A percentile compares a stretch with the other conserved stretches of the same genome.
Conservation (phyloP, 2,888 invertebrate species). For the Leucoma salicis region DNA sequence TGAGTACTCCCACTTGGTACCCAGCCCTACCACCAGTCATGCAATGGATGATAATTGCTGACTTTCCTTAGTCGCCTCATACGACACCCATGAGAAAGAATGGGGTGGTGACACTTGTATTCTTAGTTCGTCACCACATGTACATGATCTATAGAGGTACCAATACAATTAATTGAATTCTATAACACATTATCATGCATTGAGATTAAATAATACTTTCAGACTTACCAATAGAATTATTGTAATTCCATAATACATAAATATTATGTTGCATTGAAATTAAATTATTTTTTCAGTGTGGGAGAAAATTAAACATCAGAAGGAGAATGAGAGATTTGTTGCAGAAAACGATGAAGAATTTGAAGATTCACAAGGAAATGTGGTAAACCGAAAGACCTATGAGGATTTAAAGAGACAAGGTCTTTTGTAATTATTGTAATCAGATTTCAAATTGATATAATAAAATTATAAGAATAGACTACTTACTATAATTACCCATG, state of each 20-base stretch:
- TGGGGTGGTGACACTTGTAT: no score
- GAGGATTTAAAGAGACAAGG: conserved; percentile 99
- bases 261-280: background rate
- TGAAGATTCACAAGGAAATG: conserved; percentile 99
- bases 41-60: no score
- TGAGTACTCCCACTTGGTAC: no score
- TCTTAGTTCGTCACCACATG: no score
- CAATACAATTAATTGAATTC: no score
- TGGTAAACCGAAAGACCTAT: conserved; percentile 98
- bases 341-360: conserved; percentile 99
- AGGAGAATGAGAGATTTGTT: conserved; percentile 97
- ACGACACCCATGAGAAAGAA: no score
- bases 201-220: background rate
- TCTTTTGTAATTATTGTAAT: conserved; percentile 85
- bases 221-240: no score
- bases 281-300: conserved; percentile 87
- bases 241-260: background rate
- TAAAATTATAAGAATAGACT: background rate
- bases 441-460: background rate
- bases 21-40: no score
- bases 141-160: no score
- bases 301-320: conserved; percentile 98
- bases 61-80: no score
- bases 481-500: no score
- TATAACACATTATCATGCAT: no score